These are phyloP conservation scores for Nyctibius grandis DNA, from an alignment of 2,797 vertebrate species.

Conservation along the genomic window DNA sequence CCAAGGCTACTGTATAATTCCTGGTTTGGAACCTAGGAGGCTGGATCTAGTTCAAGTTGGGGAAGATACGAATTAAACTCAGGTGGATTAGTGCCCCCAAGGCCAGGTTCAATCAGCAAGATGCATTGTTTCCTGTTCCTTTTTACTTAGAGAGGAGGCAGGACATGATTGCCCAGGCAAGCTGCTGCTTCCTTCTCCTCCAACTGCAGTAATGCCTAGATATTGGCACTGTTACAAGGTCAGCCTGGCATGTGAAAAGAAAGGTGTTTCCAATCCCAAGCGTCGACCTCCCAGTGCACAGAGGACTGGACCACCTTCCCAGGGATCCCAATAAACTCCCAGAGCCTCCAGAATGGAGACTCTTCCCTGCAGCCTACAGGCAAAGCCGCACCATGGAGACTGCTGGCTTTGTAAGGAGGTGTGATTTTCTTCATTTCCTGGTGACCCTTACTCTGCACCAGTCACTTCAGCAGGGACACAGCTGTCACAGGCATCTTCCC, in stretches of 20 bases:
- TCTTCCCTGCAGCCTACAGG: neutral
- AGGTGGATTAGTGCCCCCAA: neutral
- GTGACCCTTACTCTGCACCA: neutral
- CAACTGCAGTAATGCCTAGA: neutral
- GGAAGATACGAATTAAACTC: neutral
- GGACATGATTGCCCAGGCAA: neutral
- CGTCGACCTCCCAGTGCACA: neutral
- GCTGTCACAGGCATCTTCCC: neutral
- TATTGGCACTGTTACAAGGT: fast-evolving
- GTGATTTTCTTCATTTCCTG: neutral
- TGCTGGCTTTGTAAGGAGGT: neutral
- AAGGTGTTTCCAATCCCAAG: neutral
- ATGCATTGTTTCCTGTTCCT: neutral
- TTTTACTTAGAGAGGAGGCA: neutral
- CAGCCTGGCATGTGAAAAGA: neutral
- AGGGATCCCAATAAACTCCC: neutral
- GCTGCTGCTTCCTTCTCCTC: neutral
- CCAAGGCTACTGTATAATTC: neutral
- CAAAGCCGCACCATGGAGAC: neutral
- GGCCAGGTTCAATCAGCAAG: neutral
- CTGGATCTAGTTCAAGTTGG: neutral
- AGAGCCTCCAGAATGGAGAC: neutral
- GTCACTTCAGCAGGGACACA: neutral
- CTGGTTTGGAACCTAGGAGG: neutral
- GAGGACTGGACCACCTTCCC: neutral